These are phyloP conservation scores for Zootermopsis nevadensis DNA, from an alignment of 2,888 invertebrate genomes.

Conservation along the genomic window DNA sequence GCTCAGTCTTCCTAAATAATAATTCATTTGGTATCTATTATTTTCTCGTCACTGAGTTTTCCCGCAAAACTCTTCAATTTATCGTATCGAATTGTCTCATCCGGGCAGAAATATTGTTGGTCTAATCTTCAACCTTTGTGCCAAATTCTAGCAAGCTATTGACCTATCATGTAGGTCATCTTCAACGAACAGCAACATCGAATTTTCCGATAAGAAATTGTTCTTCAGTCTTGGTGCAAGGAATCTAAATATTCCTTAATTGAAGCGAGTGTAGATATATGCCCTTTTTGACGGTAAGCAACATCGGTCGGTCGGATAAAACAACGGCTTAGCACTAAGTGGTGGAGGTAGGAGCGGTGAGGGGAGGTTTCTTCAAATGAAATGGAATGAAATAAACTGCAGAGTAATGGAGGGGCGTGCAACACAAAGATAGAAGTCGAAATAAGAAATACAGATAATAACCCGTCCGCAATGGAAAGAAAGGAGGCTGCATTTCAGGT, in stretches of 20 bases:
- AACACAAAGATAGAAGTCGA: constrained; percentile 28
- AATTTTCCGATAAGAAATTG: too few relatives aligned
- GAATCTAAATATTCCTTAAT: background rate
- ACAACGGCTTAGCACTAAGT: constrained; percentile 25
- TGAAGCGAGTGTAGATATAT: background rate
- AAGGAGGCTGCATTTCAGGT: constrained; percentile 49
- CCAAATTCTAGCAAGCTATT: too few relatives aligned
- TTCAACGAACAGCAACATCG: too few relatives aligned
- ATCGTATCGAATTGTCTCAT: too few relatives aligned
- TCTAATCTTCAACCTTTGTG: too few relatives aligned
- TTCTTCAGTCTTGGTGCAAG: background rate
- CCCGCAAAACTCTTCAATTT: too few relatives aligned
- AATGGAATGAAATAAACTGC: constrained; percentile 51
- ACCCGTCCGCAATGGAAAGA: constrained; percentile 42
- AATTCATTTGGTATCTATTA: too few relatives aligned
- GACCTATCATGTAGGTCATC: too few relatives aligned
- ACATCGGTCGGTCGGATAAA: background rate
- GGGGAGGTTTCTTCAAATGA: constrained; percentile 45
- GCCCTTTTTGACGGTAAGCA: background rate
- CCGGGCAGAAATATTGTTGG: too few relatives aligned
- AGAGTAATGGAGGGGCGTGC: constrained; percentile 42
- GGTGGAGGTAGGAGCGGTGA: background rate
- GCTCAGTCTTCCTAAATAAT: too few relatives aligned
- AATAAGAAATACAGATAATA: constrained; percentile 49
- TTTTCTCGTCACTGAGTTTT: too few relatives aligned